Evolutionary conservation across 2,888 invertebrate species (phyloP).

Genomic region (Eudasyphora cyanicolor): DNA sequence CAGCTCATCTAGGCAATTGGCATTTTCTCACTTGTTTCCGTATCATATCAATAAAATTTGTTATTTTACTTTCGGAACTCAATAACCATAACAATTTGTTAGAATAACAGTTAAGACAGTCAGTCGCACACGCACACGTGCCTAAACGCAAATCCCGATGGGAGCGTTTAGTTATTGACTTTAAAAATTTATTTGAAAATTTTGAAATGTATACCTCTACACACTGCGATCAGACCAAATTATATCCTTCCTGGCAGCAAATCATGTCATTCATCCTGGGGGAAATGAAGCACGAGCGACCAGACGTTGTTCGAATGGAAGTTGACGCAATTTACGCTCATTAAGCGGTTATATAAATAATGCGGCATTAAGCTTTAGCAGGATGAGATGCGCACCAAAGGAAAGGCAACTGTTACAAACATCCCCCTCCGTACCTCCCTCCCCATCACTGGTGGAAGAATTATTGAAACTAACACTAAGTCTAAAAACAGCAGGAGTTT

Average conservation of each 20-base stretch:
- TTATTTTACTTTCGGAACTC: constrained; percentile 37
- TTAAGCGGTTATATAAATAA: constrained; percentile 58
- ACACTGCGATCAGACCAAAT: constrained; percentile 60
- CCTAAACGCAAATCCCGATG: background rate
- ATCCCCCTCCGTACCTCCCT: too few species aligned
- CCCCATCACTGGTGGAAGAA: constrained; percentile 41
- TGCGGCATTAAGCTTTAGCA: constrained; percentile 30
- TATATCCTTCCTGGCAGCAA: constrained; percentile 59
- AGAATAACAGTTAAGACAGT: constrained; percentile 22
- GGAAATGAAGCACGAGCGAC: background rate
- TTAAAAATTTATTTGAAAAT: constrained; percentile 42
- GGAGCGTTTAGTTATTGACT: constrained; percentile 35
- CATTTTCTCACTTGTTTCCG: too few species aligned
- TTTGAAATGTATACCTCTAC: constrained; percentile 55
- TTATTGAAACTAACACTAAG: constrained; percentile 47
- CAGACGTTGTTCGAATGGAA: background rate
- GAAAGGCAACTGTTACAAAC: constrained; percentile 25
- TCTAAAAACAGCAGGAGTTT: background rate
- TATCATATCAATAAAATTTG: too few species aligned
- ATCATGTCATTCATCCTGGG: background rate
- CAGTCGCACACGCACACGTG: constrained; percentile 36
- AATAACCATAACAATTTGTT: constrained; percentile 59
- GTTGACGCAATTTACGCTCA: constrained; percentile 52
- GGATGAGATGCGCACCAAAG: background rate
- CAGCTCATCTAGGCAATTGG: too few species aligned